Conservation (phyloP, 2,888 invertebrate genomes). For the Chironomus riparius region DNA sequence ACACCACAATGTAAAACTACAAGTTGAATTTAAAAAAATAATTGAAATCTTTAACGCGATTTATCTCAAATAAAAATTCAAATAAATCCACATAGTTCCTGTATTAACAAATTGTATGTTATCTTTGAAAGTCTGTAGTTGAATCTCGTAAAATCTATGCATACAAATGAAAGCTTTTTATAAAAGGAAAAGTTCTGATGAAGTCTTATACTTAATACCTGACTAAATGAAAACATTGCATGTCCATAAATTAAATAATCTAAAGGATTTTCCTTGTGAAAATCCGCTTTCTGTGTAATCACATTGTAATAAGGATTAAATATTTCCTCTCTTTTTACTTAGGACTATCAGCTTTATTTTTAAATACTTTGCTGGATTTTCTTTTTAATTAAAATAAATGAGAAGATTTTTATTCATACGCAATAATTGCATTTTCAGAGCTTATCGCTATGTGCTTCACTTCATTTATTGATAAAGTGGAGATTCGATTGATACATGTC, state of each 20-base stretch:
- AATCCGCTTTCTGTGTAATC: not conserved
- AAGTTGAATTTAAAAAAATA: too few species aligned
- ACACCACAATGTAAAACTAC: too few species aligned
- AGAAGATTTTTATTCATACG: not conserved
- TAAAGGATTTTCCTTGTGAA: not conserved
- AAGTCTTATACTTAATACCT: too few species aligned
- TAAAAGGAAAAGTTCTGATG: too few species aligned
- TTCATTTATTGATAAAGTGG: not conserved
- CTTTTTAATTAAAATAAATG: not conserved
- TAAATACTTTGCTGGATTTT: not conserved
- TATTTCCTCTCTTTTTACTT: not conserved
- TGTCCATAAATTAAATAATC: not conserved
- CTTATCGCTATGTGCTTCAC: not conserved
- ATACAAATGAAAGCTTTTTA: too few species aligned
- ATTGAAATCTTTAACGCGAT: too few species aligned
- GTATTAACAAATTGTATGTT: too few species aligned
- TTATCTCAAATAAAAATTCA: too few species aligned
- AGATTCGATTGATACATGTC: too few species aligned
- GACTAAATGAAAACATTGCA: not conserved
- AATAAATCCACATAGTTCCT: too few species aligned
- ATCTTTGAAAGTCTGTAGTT: too few species aligned
- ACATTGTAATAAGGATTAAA: not conserved
- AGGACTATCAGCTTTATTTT: not conserved
- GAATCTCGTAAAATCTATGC: too few species aligned
- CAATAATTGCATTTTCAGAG: not conserved